Percentiles rank a stretch among this genome's conserved stretches.
Conservation (phyloP, 1,140 invertebrate species). For the Drosophila subpulchrella region DNA sequence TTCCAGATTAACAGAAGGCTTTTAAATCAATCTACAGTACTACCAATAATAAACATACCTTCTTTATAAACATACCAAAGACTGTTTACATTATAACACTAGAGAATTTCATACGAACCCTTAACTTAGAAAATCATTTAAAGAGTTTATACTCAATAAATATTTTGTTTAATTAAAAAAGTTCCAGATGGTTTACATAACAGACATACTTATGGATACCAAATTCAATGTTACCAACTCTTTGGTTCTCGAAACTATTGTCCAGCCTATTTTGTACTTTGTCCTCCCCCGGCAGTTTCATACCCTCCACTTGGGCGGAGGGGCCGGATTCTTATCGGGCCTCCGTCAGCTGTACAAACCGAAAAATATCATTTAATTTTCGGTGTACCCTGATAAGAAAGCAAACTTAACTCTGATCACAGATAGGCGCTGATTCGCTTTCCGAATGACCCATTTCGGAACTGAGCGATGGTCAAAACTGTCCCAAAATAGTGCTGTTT, state of each 20-base stretch:
- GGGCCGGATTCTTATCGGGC: constrained; percentile 20
- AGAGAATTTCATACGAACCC: not conserved
- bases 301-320: not conserved
- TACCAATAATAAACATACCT: no score
- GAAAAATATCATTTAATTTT: constrained; percentile 68
- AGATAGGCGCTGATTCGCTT: constrained; percentile 19
- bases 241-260: not conserved
- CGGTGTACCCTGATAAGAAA: constrained; percentile 54
- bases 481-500: not conserved
- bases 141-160: not conserved
- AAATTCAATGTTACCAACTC: not conserved
- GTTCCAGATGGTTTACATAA: no score
- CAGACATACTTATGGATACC: no score
- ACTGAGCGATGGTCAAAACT: constrained; percentile 17
- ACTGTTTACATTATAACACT: not conserved
- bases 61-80: no score
- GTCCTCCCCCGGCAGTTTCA: constrained; percentile 2
- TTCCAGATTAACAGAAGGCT: no score
- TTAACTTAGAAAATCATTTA: not conserved
- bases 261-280: not conserved
- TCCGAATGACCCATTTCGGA: constrained; percentile 38
- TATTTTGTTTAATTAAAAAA: no score
- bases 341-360: constrained; percentile 68
- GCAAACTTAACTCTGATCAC: constrained; percentile 34
- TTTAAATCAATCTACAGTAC: no score